Conservation (phyloP, 2,888 invertebrate genomes). For the Cybosia mesomella region DNA sequence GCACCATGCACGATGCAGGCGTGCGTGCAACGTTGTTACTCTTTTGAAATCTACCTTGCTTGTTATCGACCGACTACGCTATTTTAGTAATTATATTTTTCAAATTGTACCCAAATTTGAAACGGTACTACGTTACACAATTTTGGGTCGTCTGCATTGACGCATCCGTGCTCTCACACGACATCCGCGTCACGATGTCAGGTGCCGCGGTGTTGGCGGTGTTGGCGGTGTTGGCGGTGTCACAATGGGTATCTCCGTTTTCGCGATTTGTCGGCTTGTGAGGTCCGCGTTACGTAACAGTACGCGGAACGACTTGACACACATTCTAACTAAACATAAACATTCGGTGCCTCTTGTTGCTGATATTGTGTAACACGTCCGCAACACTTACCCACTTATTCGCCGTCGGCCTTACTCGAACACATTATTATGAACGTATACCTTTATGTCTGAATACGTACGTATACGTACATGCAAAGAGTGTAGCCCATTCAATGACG, state of each 20-base stretch:
- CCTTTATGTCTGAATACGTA: background rate
- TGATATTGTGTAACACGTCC: constrained; percentile 19
- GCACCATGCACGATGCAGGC: background rate
- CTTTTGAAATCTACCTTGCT: background rate
- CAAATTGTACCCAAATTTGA: background rate
- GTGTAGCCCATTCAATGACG: background rate
- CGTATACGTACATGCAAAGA: background rate
- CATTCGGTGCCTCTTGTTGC: constrained; percentile 10
- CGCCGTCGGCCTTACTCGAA: background rate
- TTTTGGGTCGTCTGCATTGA: background rate
- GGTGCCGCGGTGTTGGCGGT: background rate
- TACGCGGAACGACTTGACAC: constrained; percentile 15
- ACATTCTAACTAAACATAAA: constrained; percentile 14
- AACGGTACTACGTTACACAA: background rate
- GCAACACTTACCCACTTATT: constrained; percentile 14
- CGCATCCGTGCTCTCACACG: background rate
- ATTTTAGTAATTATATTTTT: background rate
- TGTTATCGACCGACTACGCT: constrained; percentile 1
- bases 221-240: background rate
- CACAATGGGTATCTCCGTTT: constrained; percentile 9
- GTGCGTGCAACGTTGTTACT: constrained; percentile 2
- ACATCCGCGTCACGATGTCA: background rate
- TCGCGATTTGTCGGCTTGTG: too few species aligned
- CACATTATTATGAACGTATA: background rate
- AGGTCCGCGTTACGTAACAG: constrained; percentile 15